A percentile compares a stretch with the other conserved stretches of the same genome.
Evolutionary conservation across 2,797 vertebrate genomes (phyloP).

Genomic region (Linurgus olivaceus): DNA sequence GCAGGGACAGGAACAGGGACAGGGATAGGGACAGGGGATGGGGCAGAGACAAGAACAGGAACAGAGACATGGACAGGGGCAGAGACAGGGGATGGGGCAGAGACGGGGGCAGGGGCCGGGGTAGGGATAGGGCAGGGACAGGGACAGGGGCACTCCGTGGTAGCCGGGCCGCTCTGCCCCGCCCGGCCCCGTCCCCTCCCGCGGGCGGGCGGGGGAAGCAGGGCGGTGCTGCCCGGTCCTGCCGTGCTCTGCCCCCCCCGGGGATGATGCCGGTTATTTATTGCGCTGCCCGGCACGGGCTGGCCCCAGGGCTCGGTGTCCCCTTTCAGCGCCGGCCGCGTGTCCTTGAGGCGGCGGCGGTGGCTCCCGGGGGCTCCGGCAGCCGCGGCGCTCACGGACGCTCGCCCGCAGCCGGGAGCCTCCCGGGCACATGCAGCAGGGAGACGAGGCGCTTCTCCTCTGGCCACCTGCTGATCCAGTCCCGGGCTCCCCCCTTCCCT

Average conservation of each 20-base stretch:
- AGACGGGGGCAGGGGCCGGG: not conserved
- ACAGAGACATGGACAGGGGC: rapidly evolving
- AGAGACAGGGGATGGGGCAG: rapidly evolving
- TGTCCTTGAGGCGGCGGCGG: not conserved
- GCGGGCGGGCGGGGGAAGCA: not conserved
- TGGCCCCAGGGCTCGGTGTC: not conserved
- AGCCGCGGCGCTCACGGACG: not conserved
- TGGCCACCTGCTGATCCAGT: rapidly evolving
- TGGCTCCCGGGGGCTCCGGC: not conserved
- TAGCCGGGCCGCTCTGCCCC: not conserved
- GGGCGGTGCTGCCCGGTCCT: not conserved
- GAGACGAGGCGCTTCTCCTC: rapidly evolving
- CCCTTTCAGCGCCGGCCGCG: not conserved
- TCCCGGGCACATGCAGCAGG: not conserved
- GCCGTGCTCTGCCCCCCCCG: not conserved
- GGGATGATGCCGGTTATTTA: not conserved
- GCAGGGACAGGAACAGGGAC: not conserved
- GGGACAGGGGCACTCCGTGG: rapidly evolving
- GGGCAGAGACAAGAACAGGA: rapidly evolving
- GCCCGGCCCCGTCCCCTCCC: not conserved
- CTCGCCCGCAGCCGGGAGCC: not conserved
- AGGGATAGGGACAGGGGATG: not conserved
- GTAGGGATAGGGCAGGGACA: not conserved
- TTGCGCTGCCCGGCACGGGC: not conserved
- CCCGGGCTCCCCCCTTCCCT: not conserved